A percentile compares a stretch with the other conserved stretches of the same genome.
Conservation (phyloP, 2,888 invertebrate genomes). For the Alloscopus bannaensis region DNA sequence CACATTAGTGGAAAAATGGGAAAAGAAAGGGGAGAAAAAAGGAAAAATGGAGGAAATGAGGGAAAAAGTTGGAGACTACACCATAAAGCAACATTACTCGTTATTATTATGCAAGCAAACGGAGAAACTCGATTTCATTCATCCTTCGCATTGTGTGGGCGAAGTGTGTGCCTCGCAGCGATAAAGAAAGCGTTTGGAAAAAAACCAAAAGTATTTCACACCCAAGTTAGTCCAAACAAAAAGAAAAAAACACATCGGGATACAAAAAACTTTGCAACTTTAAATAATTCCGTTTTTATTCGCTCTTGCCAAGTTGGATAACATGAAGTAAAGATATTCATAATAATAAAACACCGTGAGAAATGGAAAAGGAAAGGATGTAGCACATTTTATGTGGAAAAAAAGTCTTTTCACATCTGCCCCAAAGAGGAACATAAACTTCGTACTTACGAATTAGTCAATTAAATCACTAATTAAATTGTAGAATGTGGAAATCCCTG, state of each 20-base stretch:
- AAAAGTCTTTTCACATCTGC: no score
- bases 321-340: background rate
- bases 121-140: conserved; percentile 37
- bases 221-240: conserved; percentile 47
- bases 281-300: conserved; percentile 44
- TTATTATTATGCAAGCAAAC: conserved; percentile 46
- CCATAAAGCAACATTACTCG: conserved; percentile 28
- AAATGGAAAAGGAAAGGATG: no score
- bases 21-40: background rate
- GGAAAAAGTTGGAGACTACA: conserved; percentile 43
- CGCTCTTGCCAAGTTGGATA: background rate
- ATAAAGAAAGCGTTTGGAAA: conserved; percentile 7
- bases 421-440: no score
- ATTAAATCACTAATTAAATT: conserved; percentile 62
- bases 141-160: no score
- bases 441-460: conserved; percentile 56
- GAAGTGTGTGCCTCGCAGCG: no score
- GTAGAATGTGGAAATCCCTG: conserved; percentile 54
- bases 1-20: conserved; percentile 4
- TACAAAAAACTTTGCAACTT: conserved; percentile 52
- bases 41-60: conserved; percentile 19
- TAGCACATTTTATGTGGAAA: conserved; percentile 1
- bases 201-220: conserved; percentile 26
- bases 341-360: no score
- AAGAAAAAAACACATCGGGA: no score